Evolutionary conservation across 30 jellyfish, hydroid and myxozoan genomes (phyloP).

Genomic region (Chrysaora quinquecirrha): DNA sequence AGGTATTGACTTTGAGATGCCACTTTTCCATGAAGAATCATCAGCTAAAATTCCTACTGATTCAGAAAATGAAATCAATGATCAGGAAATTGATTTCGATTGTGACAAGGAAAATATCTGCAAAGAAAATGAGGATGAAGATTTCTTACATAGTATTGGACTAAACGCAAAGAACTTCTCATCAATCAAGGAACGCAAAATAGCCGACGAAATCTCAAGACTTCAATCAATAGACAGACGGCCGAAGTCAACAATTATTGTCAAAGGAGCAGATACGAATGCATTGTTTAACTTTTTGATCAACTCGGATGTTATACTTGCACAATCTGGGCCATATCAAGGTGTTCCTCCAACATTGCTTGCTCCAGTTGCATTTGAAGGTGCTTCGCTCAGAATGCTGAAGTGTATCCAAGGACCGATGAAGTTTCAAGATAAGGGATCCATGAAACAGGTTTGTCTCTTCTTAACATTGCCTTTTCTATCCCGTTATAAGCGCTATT

Average conservation of each 20-base stretch:
- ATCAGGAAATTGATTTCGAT: slow-evolving; percentile 7
- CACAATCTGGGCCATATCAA: slow-evolving; percentile 81
- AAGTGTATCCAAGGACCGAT: slow-evolving; percentile 71
- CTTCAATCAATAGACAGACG: slow-evolving; percentile 75
- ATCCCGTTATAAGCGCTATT: too few relatives aligned
- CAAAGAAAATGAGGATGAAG: slow-evolving; percentile 68
- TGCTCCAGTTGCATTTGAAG: slow-evolving; percentile 95
- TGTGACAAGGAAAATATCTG: slow-evolving; percentile 41
- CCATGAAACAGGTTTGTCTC: slow-evolving; percentile 47
- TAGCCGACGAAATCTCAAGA: slow-evolving; percentile 49
- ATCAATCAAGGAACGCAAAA: slow-evolving; percentile 56
- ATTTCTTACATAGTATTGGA: slow-evolving; percentile 91
- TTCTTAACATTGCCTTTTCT: too few relatives aligned
- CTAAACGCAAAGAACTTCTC: slow-evolving; percentile 74
- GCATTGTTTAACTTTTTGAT: slow-evolving; percentile 82
- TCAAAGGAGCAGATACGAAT: slow-evolving; percentile 39
- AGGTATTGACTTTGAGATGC: slow-evolving; percentile 80
- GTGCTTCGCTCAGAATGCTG: slow-evolving; percentile 75
- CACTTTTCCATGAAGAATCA: slow-evolving; percentile 24
- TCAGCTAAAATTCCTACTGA: background rate
- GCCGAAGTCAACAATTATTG: slow-evolving; percentile 74
- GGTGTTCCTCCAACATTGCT: slow-evolving; percentile 91
- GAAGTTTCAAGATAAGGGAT: slow-evolving; percentile 54
- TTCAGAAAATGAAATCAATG: background rate
- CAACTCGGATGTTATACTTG: slow-evolving; percentile 64